Evolutionary conservation across 2,888 invertebrate species (phyloP).

Genomic region (Synergus laeviventris): DNA sequence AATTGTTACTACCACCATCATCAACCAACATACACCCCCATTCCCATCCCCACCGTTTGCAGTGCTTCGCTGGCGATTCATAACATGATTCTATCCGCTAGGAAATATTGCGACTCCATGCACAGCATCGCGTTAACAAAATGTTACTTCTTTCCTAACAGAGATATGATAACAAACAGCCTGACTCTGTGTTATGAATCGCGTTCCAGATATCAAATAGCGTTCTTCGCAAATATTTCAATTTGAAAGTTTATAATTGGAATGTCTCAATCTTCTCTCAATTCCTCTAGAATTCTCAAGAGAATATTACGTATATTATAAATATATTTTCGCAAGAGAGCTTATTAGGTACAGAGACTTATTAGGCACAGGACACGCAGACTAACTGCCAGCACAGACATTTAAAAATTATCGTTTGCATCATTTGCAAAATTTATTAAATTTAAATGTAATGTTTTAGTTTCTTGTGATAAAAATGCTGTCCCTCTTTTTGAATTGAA

Average conservation of each 20-base stretch:
- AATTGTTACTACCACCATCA: conserved; percentile 6
- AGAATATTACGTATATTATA: too few species aligned
- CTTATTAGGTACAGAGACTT: too few species aligned
- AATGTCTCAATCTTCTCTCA: too few species aligned
- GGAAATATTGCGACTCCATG: conserved; percentile 63
- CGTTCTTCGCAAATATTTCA: background rate
- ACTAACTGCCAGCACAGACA: too few species aligned
- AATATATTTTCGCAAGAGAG: too few species aligned
- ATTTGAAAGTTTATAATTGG: background rate
- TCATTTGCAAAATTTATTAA: too few species aligned
- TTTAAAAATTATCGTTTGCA: too few species aligned
- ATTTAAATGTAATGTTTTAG: too few species aligned
- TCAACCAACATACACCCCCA: conserved; percentile 36
- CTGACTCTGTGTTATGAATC: conserved; percentile 24
- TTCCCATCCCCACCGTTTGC: conserved; percentile 47
- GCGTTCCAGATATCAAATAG: background rate
- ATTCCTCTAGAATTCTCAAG: too few species aligned
- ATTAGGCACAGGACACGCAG: too few species aligned
- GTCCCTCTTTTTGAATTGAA: too few species aligned
- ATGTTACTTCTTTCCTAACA: conserved; percentile 44
- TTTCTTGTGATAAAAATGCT: too few species aligned
- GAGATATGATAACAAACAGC: conserved; percentile 30
- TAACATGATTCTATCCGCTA: conserved; percentile 63
- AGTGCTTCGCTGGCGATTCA: conserved; percentile 60
- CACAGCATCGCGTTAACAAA: conserved; percentile 59